phyloP scores from a whole-genome alignment of 2,888 invertebrate species.

The Dyspetes luteomarginatus region DNA sequence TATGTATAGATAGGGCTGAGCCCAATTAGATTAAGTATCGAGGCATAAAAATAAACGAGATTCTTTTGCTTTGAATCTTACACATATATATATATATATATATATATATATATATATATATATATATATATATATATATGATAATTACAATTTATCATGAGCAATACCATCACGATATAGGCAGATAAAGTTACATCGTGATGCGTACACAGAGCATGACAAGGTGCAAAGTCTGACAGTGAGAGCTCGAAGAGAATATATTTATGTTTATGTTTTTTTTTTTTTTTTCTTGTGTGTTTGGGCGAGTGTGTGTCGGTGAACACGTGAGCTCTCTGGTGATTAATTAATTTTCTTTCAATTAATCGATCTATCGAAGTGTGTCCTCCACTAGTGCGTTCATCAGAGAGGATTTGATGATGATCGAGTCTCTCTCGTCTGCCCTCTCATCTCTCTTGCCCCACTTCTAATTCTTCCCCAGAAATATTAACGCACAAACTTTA shows the following conservation, averaged over 20 bases:
- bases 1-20: too few species aligned
- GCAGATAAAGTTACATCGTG: constrained; percentile 2
- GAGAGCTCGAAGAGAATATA: too few species aligned
- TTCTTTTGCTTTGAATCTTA: background rate
- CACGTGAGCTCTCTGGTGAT: constrained; percentile 11
- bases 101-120: too few species aligned
- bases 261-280: background rate
- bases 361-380: constrained; percentile 44
- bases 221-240: constrained; percentile 10
- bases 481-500: background rate
- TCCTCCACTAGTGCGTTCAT: background rate
- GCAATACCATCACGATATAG: constrained; percentile 12
- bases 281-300: background rate
- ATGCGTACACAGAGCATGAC: constrained; percentile 27
- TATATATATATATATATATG: too few species aligned
- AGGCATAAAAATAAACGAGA: background rate
- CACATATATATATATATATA: too few species aligned
- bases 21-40: background rate
- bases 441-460: background rate
- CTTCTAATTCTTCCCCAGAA: background rate
- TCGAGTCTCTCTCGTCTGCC: background rate
- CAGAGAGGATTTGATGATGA: background rate
- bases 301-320: background rate
- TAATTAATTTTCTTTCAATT: constrained; percentile 51
- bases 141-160: background rate